Conservation (phyloP, 2,888 invertebrate genomes). For the Pegoplata infirma region DNA sequence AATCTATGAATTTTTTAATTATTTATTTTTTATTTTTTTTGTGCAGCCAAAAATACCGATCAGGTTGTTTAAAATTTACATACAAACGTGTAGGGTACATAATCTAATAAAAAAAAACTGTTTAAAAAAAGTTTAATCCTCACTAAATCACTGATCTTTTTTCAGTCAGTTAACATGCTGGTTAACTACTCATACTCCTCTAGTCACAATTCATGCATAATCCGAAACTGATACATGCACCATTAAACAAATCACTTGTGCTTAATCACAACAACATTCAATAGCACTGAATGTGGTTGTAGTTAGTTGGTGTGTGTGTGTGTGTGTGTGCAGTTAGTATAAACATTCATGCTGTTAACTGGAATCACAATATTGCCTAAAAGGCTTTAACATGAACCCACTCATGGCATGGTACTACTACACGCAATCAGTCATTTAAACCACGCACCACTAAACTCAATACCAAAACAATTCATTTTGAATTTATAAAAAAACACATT, state of each 20-base stretch:
- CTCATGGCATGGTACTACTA: slow-evolving; percentile 58
- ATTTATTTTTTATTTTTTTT: too few relatives aligned
- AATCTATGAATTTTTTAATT: too few relatives aligned
- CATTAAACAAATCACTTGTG: slow-evolving; percentile 65
- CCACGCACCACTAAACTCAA: slow-evolving; percentile 55
- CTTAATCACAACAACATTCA: slow-evolving; percentile 62
- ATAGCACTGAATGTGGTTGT: too few relatives aligned
- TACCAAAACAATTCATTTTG: slow-evolving; percentile 41
- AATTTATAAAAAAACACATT: slow-evolving; percentile 31
- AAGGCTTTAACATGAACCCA: slow-evolving; percentile 62
- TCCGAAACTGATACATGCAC: slow-evolving; percentile 64
- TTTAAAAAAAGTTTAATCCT: slow-evolving; percentile 41
- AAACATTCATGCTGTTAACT: slow-evolving; percentile 56
- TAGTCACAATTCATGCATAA: slow-evolving; percentile 56
- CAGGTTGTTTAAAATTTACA: too few relatives aligned
- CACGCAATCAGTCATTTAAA: slow-evolving; percentile 63
- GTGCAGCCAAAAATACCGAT: too few relatives aligned
- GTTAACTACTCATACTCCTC: slow-evolving; percentile 30
- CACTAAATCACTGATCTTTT: slow-evolving; percentile 2
- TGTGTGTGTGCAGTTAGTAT: slow-evolving; percentile 7
- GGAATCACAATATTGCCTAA: slow-evolving; percentile 62
- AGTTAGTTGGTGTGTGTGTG: too few relatives aligned
- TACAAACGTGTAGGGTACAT: too few relatives aligned
- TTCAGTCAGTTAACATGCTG: slow-evolving; percentile 34
- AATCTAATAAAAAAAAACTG: slow-evolving; percentile 25